Evolutionary conservation across 2,797 vertebrate species (phyloP), one percentile per base, ranked within the genome.

Genomic region (Babyrousa celebensis): DNA sequence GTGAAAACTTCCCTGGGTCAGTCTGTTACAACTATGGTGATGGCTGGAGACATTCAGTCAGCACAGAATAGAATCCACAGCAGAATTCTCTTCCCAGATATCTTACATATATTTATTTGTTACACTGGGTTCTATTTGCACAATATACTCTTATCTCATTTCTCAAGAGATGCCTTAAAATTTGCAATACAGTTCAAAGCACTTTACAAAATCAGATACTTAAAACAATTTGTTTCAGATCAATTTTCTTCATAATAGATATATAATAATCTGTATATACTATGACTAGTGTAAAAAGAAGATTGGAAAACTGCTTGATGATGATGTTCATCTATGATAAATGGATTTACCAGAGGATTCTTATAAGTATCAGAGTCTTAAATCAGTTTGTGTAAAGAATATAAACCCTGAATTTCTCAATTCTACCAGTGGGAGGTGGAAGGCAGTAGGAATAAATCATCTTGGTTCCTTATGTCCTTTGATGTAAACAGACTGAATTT

Each of bases 401-500:
- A 11, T 78, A 85, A 94, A 90, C 67, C 8, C 77, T 71, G 18
- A 88, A 1, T 65, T 90, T 94, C 48, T 62, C 9, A 63, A 12
- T 75, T 84, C 23, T 94, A 95, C 23, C 3, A 91, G 2, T 36
- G 23, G 15, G 23, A 87, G 75, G 25, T 20, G 1, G 5, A 11
- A 95, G 0, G 10, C 15, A 2, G 52, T 48, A 48, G 36, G 12
- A 93, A 89, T 75, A 74, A 88, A 82, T 74, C 20, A 62, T 52
- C 10, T 43, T 56, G 23, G 17, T 84, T 84, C 20, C 54, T 78
- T 68, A 72, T 16, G 36, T 23, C 36, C 54, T 72, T 94, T 71
- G 40, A 77, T 78, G 93, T 11, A 3, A 80, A 75, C 3, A 84
- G 23, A 70, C 40, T 84, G 43, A 67, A 94, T 91, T 96, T 93